These are phyloP conservation scores for Papilio xuthus DNA, from an alignment of 1,140 invertebrate species.

Conservation along the genomic window DNA sequence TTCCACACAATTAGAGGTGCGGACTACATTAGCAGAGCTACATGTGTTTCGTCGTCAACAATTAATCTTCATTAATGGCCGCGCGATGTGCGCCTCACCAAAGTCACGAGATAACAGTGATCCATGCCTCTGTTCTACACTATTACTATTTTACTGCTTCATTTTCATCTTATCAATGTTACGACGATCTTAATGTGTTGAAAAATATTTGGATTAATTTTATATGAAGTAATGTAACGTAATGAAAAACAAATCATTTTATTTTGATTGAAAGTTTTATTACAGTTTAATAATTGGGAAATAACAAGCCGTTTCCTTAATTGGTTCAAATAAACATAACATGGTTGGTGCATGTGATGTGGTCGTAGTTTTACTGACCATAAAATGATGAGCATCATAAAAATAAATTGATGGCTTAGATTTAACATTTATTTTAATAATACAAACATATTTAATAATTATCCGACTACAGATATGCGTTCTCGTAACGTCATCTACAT, in stretches of 20 bases:
- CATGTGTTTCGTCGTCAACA: slow-evolving; percentile 39
- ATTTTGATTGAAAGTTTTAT: neutral
- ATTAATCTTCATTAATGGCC: slow-evolving; percentile 38
- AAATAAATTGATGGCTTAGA: neutral
- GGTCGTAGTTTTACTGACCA: neutral
- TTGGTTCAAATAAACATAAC: neutral
- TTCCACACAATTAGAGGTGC: slow-evolving; percentile 8
- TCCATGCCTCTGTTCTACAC: slow-evolving; percentile 19
- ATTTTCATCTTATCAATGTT: slow-evolving; percentile 6
- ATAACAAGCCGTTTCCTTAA: neutral
- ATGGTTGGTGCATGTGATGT: neutral
- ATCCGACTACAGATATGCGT: too few relatives aligned
- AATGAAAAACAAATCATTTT: too few relatives aligned
- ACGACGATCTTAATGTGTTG: too few relatives aligned
- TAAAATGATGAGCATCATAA: neutral
- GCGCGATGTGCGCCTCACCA: slow-evolving; percentile 35
- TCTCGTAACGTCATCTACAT: too few relatives aligned
- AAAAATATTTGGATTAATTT: neutral
- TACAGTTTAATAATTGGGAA: neutral
- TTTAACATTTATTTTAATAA: too few relatives aligned
- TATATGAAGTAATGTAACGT: too few relatives aligned
- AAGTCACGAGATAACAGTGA: slow-evolving; percentile 35
- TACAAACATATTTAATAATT: too few relatives aligned
- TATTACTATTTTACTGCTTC: slow-evolving; percentile 33
- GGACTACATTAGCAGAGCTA: slow-evolving; percentile 37